Conservation (phyloP, 2,888 invertebrate species). For the Agonopterix alstromeriana region DNA sequence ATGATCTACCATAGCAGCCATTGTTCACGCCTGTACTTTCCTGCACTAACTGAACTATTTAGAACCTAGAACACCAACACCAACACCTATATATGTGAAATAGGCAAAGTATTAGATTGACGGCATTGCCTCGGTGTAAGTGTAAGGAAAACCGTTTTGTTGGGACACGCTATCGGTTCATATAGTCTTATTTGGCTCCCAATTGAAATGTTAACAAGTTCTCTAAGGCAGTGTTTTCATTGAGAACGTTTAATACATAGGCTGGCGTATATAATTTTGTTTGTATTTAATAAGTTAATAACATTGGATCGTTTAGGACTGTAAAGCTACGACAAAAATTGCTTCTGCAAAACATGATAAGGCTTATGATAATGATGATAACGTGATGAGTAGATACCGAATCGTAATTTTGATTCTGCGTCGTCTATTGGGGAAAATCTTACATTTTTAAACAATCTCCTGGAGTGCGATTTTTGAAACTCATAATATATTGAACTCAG, state of each 20-base stretch:
- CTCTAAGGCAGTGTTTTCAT: slow-evolving; percentile 1
- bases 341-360: no score
- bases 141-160: slow-evolving; percentile 48
- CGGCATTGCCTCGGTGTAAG: slow-evolving; percentile 36
- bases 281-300: no score
- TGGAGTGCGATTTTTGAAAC: no score
- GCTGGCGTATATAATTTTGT: no score
- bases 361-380: no score
- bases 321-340: no score
- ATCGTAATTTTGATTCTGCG: no score
- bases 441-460: no score
- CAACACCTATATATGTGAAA: slow-evolving; percentile 7
- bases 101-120: slow-evolving; percentile 28
- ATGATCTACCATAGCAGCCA: slow-evolving; percentile 47
- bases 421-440: no score
- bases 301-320: no score
- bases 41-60: slow-evolving; percentile 5
- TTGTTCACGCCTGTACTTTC: slow-evolving; percentile 15
- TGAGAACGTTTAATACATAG: not conserved
- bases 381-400: no score
- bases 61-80: not conserved
- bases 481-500: no score
- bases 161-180: slow-evolving; percentile 49
- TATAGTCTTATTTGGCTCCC: slow-evolving; percentile 39
- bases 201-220: slow-evolving; percentile 45